Evolutionary conservation across 1,140 invertebrate species (phyloP), one percentile per base, ranked within the genome.

Genomic region (Heliothis virescens): DNA sequence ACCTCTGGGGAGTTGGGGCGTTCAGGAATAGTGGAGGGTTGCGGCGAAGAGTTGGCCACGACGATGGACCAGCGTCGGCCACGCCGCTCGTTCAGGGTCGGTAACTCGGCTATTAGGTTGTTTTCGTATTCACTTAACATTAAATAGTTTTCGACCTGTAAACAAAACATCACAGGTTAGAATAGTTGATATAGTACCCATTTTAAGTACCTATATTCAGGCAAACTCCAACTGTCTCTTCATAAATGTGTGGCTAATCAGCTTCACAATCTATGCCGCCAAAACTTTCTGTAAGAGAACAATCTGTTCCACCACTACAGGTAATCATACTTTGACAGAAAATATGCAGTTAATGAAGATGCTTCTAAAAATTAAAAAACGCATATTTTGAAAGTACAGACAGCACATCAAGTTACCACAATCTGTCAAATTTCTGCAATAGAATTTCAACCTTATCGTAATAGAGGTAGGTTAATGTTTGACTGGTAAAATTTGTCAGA

Each of bases 51-150:
- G 72, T 94, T 93, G 13, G 87, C 89, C 1, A 94, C 87, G 1
- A 92, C 96, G 59, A 97, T 91, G 0, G 97, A 97, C 97, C 97
- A 97, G 50, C 96, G 95, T 52, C 97, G 92, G 15, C 96, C 96
- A 82, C 96, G 96, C 11, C 96, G 95, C 85, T 97, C 97, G 89
- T 96, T 95, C 81, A 97, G 95, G 77, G 96, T 96, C 4, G 97
- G 97, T 94, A 97, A 96, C 89, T 97, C 97, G 1, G 97, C 97
- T 83, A 97, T 97, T 47, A 98, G 92, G 92, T 98, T 98, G 92
- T 98, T 98, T 89, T 98, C 97, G 91, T 97, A 98, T 91, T 98
- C 97, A 80, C 97, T 97, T 52, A 98, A 95, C 97, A 98, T 98
- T 80, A 98, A 93, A 90, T 97, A 98, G 92, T 98, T 98, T 91